These are phyloP conservation scores for Nipponacmea schrenckii DNA, from an alignment of 2,888 invertebrate species.

Conservation along the genomic window DNA sequence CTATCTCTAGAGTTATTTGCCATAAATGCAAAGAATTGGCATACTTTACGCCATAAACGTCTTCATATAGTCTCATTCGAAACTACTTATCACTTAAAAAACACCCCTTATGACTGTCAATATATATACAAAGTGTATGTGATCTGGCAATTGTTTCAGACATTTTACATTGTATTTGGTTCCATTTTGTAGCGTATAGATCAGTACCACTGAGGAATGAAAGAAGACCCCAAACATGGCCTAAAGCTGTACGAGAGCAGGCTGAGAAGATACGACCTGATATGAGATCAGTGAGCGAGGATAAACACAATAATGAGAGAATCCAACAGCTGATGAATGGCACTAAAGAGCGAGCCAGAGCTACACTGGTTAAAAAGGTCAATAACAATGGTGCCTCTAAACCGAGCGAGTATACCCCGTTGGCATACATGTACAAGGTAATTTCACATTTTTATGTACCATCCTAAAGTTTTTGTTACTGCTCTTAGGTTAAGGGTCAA, in stretches of 20 bases:
- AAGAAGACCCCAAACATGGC: constrained; percentile 16
- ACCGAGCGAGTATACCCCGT: not conserved
- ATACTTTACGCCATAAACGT: no score
- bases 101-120: no score
- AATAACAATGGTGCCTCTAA: not conserved
- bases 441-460: not conserved
- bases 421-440: constrained; percentile 17
- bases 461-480: not conserved
- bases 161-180: no score
- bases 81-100: no score
- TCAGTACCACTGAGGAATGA: not conserved
- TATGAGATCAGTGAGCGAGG: not conserved
- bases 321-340: not conserved
- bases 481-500: no score
- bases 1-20: no score
- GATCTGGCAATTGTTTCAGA: not conserved
- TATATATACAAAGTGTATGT: no score
- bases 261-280: not conserved
- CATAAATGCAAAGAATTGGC: no score
- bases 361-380: not conserved
- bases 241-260: constrained; percentile 11
- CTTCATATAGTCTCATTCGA: no score
- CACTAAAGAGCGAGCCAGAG: not conserved
- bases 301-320: not conserved
- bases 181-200: no score